Conservation (phyloP, 2,113 vertebrate species). For the Heteronetta atricapilla region DNA sequence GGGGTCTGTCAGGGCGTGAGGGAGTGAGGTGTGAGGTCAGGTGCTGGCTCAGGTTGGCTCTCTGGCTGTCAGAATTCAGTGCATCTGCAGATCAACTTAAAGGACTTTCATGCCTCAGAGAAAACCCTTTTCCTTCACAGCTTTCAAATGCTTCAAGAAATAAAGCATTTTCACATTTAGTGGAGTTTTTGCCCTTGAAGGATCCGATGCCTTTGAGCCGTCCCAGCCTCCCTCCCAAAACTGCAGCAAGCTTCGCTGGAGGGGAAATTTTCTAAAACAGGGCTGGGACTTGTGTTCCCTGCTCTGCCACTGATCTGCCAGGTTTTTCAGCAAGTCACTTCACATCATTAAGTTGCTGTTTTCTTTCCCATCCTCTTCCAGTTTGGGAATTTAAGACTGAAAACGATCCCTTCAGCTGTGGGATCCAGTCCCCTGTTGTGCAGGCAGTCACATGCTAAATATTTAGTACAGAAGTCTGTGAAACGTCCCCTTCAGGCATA, state of each 20-base stretch:
- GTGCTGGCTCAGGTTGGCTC: neutral
- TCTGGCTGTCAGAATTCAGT: neutral
- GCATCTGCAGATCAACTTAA: neutral
- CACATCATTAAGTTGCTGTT: neutral
- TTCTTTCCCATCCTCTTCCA: neutral
- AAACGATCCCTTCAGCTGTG: neutral
- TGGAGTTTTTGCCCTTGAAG: conserved; percentile 4
- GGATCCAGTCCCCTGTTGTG: neutral
- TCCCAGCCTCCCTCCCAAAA: neutral
- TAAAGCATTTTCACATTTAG: neutral
- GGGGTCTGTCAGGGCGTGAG: neutral
- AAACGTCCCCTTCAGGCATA: neutral
- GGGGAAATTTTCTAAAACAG: neutral
- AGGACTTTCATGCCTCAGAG: neutral
- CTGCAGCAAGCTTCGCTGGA: neutral
- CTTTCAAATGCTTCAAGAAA: neutral
- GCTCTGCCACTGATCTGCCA: neutral
- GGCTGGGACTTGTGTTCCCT: neutral
- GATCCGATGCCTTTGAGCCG: neutral
- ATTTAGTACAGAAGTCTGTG: neutral
- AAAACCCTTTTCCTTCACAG: neutral
- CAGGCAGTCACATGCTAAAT: neutral
- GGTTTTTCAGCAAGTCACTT: neutral
- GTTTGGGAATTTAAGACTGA: neutral
- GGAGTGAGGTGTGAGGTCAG: neutral